A percentile compares a stretch with the other conserved stretches of the same genome.
phyloP scores from a whole-genome alignment of 2,888 invertebrate species.

The Danaus chrysippus region DNA sequence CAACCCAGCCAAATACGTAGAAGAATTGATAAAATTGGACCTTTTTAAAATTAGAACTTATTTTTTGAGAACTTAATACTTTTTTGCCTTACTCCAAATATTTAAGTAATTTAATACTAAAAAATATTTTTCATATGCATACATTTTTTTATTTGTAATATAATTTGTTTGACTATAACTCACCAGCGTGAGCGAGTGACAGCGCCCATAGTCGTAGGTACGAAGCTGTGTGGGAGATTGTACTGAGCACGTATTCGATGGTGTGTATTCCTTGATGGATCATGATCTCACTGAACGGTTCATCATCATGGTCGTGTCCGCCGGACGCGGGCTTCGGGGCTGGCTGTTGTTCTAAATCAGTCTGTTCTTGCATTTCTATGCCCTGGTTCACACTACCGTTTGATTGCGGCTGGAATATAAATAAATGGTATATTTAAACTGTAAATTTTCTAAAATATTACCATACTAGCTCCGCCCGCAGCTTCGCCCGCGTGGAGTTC shows the following conservation, averaged over 20 bases:
- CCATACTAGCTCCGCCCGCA: too few relatives aligned
- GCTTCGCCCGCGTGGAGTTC: too few relatives aligned
- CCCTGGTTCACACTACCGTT: conserved; percentile 84
- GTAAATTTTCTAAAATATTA: too few relatives aligned
- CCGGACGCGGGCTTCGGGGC: conserved; percentile 37
- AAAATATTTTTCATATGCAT: too few relatives aligned
- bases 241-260: conserved; percentile 97
- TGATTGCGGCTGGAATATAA: conserved; percentile 51
- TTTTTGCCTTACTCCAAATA: too few relatives aligned
- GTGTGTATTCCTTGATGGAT: conserved; percentile 98
- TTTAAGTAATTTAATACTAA: too few relatives aligned
- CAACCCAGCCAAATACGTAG: too few relatives aligned
- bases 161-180: conserved; percentile 30
- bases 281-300: conserved; percentile 91
- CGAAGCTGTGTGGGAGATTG: conserved; percentile 97
- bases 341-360: conserved; percentile 48
- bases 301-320: conserved; percentile 72
- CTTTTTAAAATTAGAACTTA: too few relatives aligned
- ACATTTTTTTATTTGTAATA: too few relatives aligned
- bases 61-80: too few relatives aligned
- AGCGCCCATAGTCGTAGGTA: conserved; percentile 98
- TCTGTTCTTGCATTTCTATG: conserved; percentile 81
- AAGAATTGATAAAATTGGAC: too few relatives aligned
- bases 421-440: too few relatives aligned
- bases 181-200: conserved; percentile 96